Base-by-base conservation (phyloP, 2,797 vertebrate genomes). In the Rallus crepitans region DNA sequence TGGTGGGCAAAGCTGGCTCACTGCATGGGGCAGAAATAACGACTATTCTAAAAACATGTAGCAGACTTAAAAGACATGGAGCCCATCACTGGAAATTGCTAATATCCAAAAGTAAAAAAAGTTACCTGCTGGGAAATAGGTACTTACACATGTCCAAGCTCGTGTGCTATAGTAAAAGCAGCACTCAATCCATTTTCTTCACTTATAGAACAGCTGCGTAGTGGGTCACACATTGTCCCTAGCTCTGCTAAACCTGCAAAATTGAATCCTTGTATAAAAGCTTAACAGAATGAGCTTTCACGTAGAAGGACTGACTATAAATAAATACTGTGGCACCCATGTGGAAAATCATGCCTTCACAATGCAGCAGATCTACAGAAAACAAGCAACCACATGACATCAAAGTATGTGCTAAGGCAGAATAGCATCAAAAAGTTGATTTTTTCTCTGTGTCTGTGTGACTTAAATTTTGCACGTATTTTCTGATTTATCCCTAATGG, bases 81-180 rank as follows among this genome's bases (percentile, higher is more conserved):
- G 27, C n/a, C 33, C 42, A 42, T 63, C 14, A 25, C 53, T 57
- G 25, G 40, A 88, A 92, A 83, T 1, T 14, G 4, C 6, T 86
- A 23, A 52, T 18, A 79, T 45, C 65, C 23, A 72, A 57, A 88
- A 88, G 16, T 35, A 37, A 4, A 52, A 33, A 63, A 77, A 63
- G 24, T 57, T 90, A 92, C 93, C 73, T 73, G 19, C n/a, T 31
- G 33, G n/a, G 52, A 81, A 85, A 94, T 35, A 89, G 56, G 89
- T 97, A 99, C 99, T 99, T 98, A 99, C 99, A 99, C 99, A 55
- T 99, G 99, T 78, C 99, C 99, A 89, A 99, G 98, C 94, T 99
- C 99, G 91, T 99, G 99, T 35, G 99, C 99, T 82, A 99, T 99
- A 95, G 99, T 99, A 96, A 99, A 99, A 94, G 99, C 99, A 50